Evolutionary conservation across 2,113 vertebrate genomes (phyloP).

Genomic region (Serinus canaria): DNA sequence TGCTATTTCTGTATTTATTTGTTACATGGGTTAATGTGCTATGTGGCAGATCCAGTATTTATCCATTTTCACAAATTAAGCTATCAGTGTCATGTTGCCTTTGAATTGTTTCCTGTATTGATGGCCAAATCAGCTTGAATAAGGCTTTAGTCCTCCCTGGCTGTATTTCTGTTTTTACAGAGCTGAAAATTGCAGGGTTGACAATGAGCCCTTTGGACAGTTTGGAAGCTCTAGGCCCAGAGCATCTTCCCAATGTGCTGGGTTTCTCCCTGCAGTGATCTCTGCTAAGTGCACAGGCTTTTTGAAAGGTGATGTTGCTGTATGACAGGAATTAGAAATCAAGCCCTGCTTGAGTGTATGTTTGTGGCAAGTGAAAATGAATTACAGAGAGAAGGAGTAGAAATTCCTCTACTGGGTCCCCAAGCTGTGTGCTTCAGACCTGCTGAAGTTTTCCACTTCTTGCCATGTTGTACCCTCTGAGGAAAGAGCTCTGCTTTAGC

Average conservation of each 20-base stretch:
- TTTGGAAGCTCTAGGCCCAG: neutral
- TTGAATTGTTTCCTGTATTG: constrained; percentile 62
- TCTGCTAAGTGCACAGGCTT: neutral
- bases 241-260: neutral
- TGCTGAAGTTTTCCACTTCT: neutral
- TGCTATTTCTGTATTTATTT: constrained; percentile 77
- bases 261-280: neutral
- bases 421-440: neutral
- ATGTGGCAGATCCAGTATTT: constrained; percentile 68
- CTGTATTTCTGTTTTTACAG: constrained; percentile 34
- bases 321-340: neutral
- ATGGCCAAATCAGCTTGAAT: constrained; percentile 37
- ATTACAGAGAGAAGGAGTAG: neutral
- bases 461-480: neutral
- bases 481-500: neutral
- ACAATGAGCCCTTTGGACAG: constrained; percentile 9
- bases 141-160: constrained; percentile 22
- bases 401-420: neutral
- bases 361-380: neutral
- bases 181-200: constrained; percentile 28
- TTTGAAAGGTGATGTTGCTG: neutral
- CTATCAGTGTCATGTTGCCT: constrained; percentile 65
- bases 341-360: neutral
- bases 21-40: constrained; percentile 72
- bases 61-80: constrained; percentile 72